phyloP scores from a whole-genome alignment of 2,113 vertebrate species.

The Plotosus lineatus region DNA sequence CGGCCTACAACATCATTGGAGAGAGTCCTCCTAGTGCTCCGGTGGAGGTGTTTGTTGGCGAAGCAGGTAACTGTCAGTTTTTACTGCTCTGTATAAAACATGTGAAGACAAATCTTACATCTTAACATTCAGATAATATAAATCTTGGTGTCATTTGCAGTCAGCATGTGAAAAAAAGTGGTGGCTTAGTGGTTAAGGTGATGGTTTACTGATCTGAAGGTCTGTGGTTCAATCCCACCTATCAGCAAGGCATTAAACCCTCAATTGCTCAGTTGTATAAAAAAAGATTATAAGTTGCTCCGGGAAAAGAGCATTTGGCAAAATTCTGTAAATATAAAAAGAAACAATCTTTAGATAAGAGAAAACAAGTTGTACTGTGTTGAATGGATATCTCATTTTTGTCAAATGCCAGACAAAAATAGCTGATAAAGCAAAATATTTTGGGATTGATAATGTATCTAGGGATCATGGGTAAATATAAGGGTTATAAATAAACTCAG shows the following conservation, averaged over 20 bases:
- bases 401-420: not conserved
- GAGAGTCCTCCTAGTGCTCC: constrained; percentile 87
- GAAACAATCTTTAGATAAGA: not conserved
- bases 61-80: constrained; percentile 79
- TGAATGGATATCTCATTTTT: not conserved
- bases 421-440: not conserved
- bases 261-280: too few species aligned
- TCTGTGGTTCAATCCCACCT: too few species aligned
- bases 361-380: not conserved
- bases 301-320: too few species aligned
- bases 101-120: not conserved
- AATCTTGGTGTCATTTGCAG: not conserved
- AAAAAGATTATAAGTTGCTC: too few species aligned
- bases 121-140: not conserved
- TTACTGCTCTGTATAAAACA: not conserved
- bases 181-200: too few species aligned
- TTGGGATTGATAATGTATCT: not conserved
- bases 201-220: too few species aligned
- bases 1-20: constrained; percentile 88
- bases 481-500: not conserved
- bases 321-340: too few species aligned
- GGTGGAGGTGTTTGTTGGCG: constrained; percentile 90
- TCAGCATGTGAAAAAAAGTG: not conserved
- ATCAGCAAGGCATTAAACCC: too few species aligned
- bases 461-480: not conserved